These are phyloP conservation scores for Chondrilla cf. caribensis DNA, from an alignment of 37 sponge, comb jelly and placozoan genomes.

Conservation along the genomic window DNA sequence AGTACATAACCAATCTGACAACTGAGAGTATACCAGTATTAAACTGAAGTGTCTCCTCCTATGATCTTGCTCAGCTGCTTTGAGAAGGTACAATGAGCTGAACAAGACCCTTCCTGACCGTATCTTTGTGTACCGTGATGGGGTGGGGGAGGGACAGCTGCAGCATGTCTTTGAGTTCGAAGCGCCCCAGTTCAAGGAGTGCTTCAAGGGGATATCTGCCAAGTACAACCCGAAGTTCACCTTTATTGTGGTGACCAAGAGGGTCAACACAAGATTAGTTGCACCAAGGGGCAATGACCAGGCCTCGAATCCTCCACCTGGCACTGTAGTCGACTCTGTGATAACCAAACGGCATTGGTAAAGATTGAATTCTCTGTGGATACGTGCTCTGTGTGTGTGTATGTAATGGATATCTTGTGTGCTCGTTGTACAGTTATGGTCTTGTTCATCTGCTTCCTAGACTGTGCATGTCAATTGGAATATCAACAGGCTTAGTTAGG, in stretches of 20 bases:
- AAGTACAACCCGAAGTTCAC: constrained; percentile 83
- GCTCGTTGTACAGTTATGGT: no score
- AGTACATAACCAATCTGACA: no score
- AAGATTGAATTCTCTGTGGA: no score
- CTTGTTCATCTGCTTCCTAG: no score
- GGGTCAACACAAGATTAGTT: constrained; percentile 81
- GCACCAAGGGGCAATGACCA: constrained; percentile 18
- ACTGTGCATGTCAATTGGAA: no score
- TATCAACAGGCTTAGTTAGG: no score
- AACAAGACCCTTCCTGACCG: constrained; percentile 81
- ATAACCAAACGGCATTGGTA: constrained; percentile 83
- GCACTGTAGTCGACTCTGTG: constrained; percentile 88
- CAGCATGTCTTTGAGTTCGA: constrained; percentile 61
- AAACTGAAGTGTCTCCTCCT: no score
- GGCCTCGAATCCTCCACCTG: constrained; percentile 78
- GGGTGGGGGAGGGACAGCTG: constrained; percentile 95
- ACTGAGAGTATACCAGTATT: no score
- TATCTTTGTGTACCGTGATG: constrained; percentile 93
- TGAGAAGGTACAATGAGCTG: constrained; percentile 66
- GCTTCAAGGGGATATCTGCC: constrained; percentile 34
- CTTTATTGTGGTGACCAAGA: constrained; percentile 89
- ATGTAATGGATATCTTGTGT: no score
- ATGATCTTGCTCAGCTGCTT: constrained; percentile 32
- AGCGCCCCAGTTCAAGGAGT: constrained; percentile 57
- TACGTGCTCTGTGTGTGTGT: no score